Base-by-base conservation (phyloP, 2,797 vertebrate genomes). In the Poecilia velifera region DNA sequence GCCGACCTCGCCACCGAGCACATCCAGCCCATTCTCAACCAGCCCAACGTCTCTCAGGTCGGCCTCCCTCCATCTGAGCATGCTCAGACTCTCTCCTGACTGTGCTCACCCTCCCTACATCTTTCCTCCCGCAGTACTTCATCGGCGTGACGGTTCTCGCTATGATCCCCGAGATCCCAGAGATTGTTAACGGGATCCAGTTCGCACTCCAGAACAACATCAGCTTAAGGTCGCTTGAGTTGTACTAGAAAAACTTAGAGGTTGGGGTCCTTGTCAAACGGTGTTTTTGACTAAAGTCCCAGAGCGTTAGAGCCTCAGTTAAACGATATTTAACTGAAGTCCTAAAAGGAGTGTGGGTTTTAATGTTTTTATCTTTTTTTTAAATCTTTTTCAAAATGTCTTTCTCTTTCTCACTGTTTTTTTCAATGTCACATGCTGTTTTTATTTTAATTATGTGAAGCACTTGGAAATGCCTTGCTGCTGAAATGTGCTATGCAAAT, bases 141-240 rank as follows among this genome's bases (percentile, higher is more conserved):
- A 97, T 98, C 0, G 96, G 97, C 3, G 97, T 97, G 75, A 97
- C 97, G 0, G 86, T 97, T 88, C 89, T 98, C 10, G 97, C 97
- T 0, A 96, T 98, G 97, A 94, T 97, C 66, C 97, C 97, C 0
- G 97, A 98, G 92, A 96, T 98, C 76, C 97, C 97, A 0, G 97
- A 98, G 93, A 95, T 98, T 0, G 96, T 98, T 70, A 98, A 97
- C 0, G 97, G 97, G 57, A 97, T 98, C 90, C 97, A 98, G 93
- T 98, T 98, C 39, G 97, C 97, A 8, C 93, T 98, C 72, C 96
- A 97, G 83, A 98, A 98, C 92, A 97, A 98, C 73, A 95, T 98
- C 81, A 97, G 97, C 82, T 87, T 98, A 14, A 98, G 97, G 97
- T 97, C 85, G 85, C 94, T 83, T n/a, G 8, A 2, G 0, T 39